Evolutionary conservation across 2,797 vertebrate genomes (phyloP).

Genomic region (Thripadectes ignobilis): DNA sequence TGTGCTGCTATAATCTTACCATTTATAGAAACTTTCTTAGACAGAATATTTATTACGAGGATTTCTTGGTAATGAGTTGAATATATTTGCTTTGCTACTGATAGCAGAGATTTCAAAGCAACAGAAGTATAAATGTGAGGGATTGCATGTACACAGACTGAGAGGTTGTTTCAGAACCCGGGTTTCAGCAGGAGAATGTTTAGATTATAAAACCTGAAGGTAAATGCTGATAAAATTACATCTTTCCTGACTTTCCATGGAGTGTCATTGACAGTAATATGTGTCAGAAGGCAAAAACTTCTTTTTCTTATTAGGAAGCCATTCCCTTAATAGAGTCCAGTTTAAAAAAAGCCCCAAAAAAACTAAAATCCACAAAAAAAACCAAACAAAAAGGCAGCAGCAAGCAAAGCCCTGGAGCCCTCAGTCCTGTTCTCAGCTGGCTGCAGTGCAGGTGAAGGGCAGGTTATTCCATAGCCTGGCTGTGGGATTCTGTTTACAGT

Average conservation of each 20-base stretch:
- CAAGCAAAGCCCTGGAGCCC: background rate
- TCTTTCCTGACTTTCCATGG: background rate
- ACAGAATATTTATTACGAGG: background rate
- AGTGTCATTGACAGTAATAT: background rate
- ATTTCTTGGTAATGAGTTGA: background rate
- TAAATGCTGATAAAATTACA: background rate
- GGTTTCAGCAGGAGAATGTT: background rate
- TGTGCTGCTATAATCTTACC: background rate
- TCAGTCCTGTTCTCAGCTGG: background rate
- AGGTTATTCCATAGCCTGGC: background rate
- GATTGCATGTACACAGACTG: background rate
- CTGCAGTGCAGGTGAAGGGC: background rate
- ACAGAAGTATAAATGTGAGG: background rate
- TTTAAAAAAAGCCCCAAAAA: background rate
- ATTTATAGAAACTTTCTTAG: background rate
- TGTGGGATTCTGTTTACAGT: constrained; percentile 70
- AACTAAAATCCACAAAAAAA: background rate
- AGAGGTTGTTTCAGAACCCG: background rate
- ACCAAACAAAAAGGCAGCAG: background rate
- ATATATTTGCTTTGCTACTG: background rate
- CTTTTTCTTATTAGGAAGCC: background rate
- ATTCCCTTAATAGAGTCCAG: background rate
- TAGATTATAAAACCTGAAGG: background rate
- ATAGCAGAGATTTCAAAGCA: background rate
- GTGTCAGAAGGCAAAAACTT: background rate